These are phyloP conservation scores for Lutjanus campechanus DNA, from an alignment of 2,797 vertebrate species.

Conservation along the genomic window DNA sequence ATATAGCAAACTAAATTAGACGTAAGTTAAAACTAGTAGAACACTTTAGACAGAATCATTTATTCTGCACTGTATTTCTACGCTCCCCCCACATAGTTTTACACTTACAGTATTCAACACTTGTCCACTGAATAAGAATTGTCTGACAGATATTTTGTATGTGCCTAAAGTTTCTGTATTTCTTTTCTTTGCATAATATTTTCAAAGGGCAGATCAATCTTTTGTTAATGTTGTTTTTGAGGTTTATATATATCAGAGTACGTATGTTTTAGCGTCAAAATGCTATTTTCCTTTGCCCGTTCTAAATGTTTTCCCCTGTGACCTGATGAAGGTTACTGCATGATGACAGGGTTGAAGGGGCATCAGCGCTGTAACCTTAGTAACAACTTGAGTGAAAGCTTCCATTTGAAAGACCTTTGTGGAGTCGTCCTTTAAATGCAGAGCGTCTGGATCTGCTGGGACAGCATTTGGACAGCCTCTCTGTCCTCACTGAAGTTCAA, in stretches of 20 bases:
- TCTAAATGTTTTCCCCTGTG: no score
- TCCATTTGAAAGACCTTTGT: no score
- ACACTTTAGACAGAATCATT: background rate
- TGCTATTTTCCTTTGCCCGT: no score
- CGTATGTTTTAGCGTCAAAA: no score
- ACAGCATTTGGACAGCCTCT: background rate
- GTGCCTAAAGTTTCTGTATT: background rate
- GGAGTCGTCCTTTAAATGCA: background rate
- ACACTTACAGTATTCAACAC: background rate
- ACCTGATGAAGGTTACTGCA: no score
- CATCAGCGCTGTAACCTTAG: no score
- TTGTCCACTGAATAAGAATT: background rate
- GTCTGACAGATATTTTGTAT: background rate
- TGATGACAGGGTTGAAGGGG: no score
- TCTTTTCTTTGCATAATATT: background rate
- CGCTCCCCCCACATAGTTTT: background rate
- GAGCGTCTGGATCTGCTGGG: background rate
- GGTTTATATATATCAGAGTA: no score
- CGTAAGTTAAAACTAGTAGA: background rate
- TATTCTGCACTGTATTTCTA: background rate
- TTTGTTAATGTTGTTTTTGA: no score
- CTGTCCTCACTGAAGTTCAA: background rate
- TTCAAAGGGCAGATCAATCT: no score
- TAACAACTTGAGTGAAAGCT: no score
- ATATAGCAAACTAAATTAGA: background rate